Evolutionary conservation across 2,888 invertebrate species (phyloP), one percentile per base, ranked within the genome.

Genomic region (Oithona nana): DNA sequence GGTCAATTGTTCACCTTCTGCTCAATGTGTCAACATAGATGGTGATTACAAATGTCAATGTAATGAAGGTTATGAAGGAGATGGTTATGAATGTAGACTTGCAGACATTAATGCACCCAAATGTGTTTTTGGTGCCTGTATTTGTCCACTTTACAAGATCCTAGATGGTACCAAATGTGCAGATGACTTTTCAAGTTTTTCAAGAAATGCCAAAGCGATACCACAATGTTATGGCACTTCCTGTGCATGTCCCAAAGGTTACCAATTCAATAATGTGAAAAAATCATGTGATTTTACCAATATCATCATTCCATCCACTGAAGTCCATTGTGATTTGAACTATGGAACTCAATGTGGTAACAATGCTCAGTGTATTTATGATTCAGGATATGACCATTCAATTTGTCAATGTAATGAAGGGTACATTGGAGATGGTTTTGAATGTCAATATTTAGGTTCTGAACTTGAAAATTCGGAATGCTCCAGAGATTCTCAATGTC

Each of bases 61-160:
- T 69, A 69, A 73, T 29, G 70, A 73, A 1, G 79, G 79, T 57
- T 80, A 73, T 68, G 75, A 73, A 52, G 81, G 81, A 68, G 78
- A 80, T 70, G 77, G 78, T 8, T n/a, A n/a, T n/a, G n/a, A n/a
- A n/a, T n/a, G n/a, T n/a, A n/a, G n/a, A n/a, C n/a, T n/a, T n/a
- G n/a, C n/a, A n/a, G n/a, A n/a, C n/a, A n/a, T n/a, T n/a, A n/a
- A n/a, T n/a, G n/a, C n/a, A n/a, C n/a, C n/a, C n/a, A n/a, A n/a
- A n/a, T n/a, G n/a, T n/a, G n/a, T n/a, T n/a, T n/a, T n/a, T n/a
- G n/a, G n/a, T n/a, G n/a, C n/a, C n/a, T n/a, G n/a, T n/a, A n/a
- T n/a, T n/a, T n/a, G n/a, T n/a, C n/a, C n/a, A n/a, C n/a, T n/a
- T n/a, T n/a, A n/a, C n/a, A n/a, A n/a, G n/a, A n/a, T n/a, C n/a